Evolutionary conservation across 2,888 invertebrate species (phyloP), one percentile per base, ranked within the genome.

Genomic region (Synergus laeviventris): DNA sequence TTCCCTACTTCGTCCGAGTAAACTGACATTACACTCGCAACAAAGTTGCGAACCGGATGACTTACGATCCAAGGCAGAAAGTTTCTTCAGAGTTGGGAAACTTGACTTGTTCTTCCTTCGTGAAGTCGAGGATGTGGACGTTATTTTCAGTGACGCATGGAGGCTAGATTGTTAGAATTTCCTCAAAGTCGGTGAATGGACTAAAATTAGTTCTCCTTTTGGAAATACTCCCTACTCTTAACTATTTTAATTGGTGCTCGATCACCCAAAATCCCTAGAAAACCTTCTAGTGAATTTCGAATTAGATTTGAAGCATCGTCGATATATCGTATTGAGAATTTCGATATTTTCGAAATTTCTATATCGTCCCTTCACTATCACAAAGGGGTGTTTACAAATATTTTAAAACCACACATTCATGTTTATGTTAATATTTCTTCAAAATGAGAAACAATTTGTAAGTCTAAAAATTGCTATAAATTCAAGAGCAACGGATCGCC

Each of bases 51-150:
- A 70, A 70, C 70, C 70, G 31, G 45, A 31, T 70, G 70, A 70
- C 70, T 70, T 49, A 70, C 49, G 70, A 49, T 70, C 45, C 31
- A 14, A 42, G n/a, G n/a, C 45, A 45, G 70, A 70, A 70, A 70
- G 24, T 70, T 70, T 70, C 49, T 70, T 70, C 31, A 9, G 45
- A 70, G 45, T 49, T 31, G 9, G 9, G 21, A 70, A 70, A 70
- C 70, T 70, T 70, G 70, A 45, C 66, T 66, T 66, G 66, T 66
- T 66, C 70, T 70, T 70, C 49, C 42, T 31, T 21, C 49, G 12
- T 18, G 14, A 21, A 70, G 45, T 45, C n/a, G 14, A 16, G 45
- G 24, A 49, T 45, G 31, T 70, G 70, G 70, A 70, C 70, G 45
- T 70, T 49, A 70, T 9, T 31, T 70, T 49, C 70, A 49, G 31